Conservation (phyloP, 1,140 invertebrate species). For the Reticulitermes speratus region DNA sequence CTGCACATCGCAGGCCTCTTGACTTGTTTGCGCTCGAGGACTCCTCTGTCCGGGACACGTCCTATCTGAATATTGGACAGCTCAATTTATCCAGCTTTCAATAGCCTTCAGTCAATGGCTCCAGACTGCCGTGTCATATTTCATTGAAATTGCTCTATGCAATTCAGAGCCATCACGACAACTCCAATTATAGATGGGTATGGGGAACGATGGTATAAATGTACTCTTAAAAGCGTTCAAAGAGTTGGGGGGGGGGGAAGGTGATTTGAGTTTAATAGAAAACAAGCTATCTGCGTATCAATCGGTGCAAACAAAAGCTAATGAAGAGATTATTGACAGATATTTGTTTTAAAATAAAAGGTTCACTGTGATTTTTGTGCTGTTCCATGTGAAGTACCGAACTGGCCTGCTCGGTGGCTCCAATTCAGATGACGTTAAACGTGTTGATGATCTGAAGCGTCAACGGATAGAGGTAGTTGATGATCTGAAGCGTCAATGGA, state of each 20-base stretch:
- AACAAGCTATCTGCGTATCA: neutral
- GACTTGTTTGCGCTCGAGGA: neutral
- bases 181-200: neutral
- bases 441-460: too few relatives aligned
- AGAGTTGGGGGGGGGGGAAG: neutral
- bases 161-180: neutral
- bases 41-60: neutral
- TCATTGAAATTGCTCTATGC: neutral
- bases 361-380: too few relatives aligned
- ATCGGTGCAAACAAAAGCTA: neutral
- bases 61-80: conserved; percentile 2
- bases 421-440: too few relatives aligned
- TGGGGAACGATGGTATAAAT: neutral
- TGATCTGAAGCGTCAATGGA: too few relatives aligned
- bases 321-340: neutral
- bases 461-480: too few relatives aligned
- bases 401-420: too few relatives aligned
- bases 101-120: neutral
- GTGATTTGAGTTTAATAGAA: neutral
- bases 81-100: conserved; percentile 8
- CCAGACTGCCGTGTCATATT: neutral
- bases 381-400: too few relatives aligned
- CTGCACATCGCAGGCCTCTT: too few relatives aligned
- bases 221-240: neutral
- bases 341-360: too few relatives aligned